Evolutionary conservation across 2,888 invertebrate species (phyloP).

Genomic region (Theretra japonica): DNA sequence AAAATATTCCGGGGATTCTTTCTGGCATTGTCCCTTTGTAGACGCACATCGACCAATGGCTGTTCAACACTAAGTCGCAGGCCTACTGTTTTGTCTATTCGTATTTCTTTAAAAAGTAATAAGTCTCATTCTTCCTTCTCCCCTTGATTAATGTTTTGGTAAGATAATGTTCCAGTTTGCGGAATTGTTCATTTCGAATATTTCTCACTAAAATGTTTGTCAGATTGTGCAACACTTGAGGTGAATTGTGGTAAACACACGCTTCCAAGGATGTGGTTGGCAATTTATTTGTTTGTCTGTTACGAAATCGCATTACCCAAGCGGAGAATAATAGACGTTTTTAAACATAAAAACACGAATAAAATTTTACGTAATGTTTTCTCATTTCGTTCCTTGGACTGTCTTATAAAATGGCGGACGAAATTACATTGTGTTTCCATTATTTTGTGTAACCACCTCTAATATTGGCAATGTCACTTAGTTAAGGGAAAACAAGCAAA

Average conservation of each 20-base stretch:
- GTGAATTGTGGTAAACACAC: not conserved
- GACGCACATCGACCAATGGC: conserved; percentile 35
- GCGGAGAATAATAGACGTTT: not conserved
- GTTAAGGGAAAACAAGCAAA: conserved; percentile 21
- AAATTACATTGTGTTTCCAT: conserved; percentile 19
- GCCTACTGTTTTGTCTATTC: conserved; percentile 44
- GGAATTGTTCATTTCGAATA: not conserved
- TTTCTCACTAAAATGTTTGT: not conserved
- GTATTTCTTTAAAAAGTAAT: conserved; percentile 39
- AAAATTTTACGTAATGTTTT: conserved; percentile 15
- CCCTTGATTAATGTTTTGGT: not conserved
- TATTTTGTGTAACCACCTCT: conserved; percentile 5
- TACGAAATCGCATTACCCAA: conserved; percentile 26
- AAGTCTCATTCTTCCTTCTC: conserved; percentile 22
- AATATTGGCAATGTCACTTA: conserved; percentile 5
- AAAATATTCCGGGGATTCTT: conserved; percentile 52
- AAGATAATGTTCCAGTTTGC: not conserved
- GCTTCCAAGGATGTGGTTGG: not conserved
- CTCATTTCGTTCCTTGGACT: conserved; percentile 7
- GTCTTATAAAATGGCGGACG: not conserved
- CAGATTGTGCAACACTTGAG: not conserved
- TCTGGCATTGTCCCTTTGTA: conserved; percentile 51
- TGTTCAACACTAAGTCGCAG: conserved; percentile 48
- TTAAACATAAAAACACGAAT: conserved; percentile 16
- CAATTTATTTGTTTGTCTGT: conserved; percentile 16